Conservation (phyloP, 2,797 vertebrate genomes). For the Sciaenops ocellatus region DNA sequence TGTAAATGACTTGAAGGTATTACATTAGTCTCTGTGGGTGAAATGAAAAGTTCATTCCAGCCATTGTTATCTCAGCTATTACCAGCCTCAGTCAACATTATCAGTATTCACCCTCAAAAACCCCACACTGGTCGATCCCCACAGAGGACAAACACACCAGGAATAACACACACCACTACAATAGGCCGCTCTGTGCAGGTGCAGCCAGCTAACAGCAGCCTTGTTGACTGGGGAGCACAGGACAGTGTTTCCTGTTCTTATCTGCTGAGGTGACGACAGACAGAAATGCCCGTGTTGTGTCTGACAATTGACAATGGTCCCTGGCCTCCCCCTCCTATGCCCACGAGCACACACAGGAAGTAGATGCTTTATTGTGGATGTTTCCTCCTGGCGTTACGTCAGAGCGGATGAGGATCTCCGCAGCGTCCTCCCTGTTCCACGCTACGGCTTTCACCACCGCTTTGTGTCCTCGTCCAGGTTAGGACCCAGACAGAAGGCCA, state of each 20-base stretch:
- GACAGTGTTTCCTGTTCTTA: slow-evolving; percentile 73
- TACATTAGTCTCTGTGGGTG: neutral
- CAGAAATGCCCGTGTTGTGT: slow-evolving; percentile 73
- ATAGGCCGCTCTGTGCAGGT: slow-evolving; percentile 75
- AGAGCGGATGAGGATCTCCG: slow-evolving; percentile 51
- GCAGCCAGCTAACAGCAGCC: slow-evolving; percentile 53
- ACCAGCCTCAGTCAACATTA: slow-evolving; percentile 47
- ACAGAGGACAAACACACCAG: slow-evolving; percentile 45
- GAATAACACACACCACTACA: slow-evolving; percentile 44
- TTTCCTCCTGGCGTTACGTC: slow-evolving; percentile 68
- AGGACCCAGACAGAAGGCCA: slow-evolving; percentile 51
- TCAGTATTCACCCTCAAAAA: slow-evolving; percentile 19
- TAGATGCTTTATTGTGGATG: slow-evolving; percentile 57
- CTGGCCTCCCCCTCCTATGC: neutral
- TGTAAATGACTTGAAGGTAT: neutral
- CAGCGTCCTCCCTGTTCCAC: slow-evolving; percentile 33
- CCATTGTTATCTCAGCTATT: slow-evolving; percentile 41
- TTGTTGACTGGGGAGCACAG: slow-evolving; percentile 56
- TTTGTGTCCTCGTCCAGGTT: slow-evolving; percentile 68
- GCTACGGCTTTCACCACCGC: slow-evolving; percentile 29
- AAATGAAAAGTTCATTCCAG: slow-evolving; percentile 39
- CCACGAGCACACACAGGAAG: slow-evolving; percentile 64
- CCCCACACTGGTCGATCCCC: neutral
- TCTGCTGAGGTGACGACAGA: slow-evolving; percentile 67
- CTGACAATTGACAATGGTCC: slow-evolving; percentile 69